A percentile compares a stretch with the other conserved stretches of the same genome.
Conservation (phyloP, 2,113 vertebrate genomes). For the Bujurquina vittata region DNA sequence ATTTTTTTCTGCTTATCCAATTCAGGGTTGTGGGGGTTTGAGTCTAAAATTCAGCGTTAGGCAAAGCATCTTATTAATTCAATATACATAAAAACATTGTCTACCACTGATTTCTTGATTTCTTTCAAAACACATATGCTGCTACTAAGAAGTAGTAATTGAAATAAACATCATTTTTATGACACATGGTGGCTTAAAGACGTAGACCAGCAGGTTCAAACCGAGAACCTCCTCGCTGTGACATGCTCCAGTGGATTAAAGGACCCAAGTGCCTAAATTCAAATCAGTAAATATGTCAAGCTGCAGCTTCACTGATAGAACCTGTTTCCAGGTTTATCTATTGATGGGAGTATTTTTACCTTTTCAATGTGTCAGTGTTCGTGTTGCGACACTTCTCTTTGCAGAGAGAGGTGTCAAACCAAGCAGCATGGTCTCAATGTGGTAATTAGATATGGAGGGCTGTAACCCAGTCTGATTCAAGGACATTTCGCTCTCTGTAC, state of each 20-base stretch:
- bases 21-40: too few relatives aligned
- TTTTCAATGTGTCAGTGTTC: slow-evolving; percentile 12
- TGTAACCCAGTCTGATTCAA: slow-evolving; percentile 65
- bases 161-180: background rate
- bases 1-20: too few relatives aligned
- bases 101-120: background rate
- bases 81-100: background rate
- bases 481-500: slow-evolving; percentile 53
- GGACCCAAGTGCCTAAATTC: background rate
- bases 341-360: slow-evolving; percentile 27
- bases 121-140: background rate
- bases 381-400: slow-evolving; percentile 32
- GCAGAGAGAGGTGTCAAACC: slow-evolving; percentile 42
- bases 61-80: too few relatives aligned
- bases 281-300: slow-evolving; percentile 4
- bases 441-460: slow-evolving; percentile 66
- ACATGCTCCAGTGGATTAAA: background rate
- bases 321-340: background rate
- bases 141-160: background rate
- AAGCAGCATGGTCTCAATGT: slow-evolving; percentile 48
- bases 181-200: background rate
- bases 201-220: background rate
- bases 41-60: too few relatives aligned
- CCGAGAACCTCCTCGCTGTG: background rate
- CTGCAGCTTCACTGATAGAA: background rate